A percentile compares a stretch with the other conserved stretches of the same genome.
These are phyloP conservation scores for Phylloscopus trochilus DNA, from an alignment of 2,113 vertebrate species.

Conservation along the genomic window DNA sequence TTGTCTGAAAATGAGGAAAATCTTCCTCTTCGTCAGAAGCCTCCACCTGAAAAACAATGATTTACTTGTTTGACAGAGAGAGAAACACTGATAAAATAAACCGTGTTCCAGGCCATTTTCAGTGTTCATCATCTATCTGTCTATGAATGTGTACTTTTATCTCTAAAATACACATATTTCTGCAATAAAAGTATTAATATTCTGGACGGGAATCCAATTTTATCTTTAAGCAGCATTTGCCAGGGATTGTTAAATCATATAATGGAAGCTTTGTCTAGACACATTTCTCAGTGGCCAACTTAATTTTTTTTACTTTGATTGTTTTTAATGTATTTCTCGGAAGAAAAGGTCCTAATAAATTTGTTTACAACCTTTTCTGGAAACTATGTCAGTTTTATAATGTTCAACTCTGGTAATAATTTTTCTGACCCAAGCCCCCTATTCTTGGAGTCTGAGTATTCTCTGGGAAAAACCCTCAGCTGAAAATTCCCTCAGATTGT, in stretches of 20 bases:
- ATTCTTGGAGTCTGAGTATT: neutral
- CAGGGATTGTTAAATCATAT: slow-evolving; percentile 32
- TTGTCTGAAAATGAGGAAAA: neutral
- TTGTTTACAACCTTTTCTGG: slow-evolving; percentile 48
- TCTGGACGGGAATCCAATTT: slow-evolving; percentile 30
- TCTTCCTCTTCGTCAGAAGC: neutral
- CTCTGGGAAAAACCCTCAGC: neutral
- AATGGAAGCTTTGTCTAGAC: slow-evolving; percentile 61
- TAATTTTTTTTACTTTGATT: neutral
- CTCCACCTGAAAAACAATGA: neutral
- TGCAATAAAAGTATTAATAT: slow-evolving; percentile 24
- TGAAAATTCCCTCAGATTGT: neutral
- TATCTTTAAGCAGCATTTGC: slow-evolving; percentile 38
- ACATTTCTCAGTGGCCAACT: slow-evolving; percentile 1
- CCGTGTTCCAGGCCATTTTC: neutral
- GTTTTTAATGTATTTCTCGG: slow-evolving; percentile 45
- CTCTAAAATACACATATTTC: neutral
- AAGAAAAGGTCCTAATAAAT: slow-evolving; percentile 32
- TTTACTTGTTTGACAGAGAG: neutral
- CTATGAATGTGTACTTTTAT: neutral
- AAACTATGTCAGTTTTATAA: neutral
- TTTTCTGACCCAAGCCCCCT: neutral
- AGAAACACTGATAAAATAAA: neutral
- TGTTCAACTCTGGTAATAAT: neutral
- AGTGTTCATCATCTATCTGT: neutral